Percentiles rank a stretch among this genome's conserved stretches.
Conservation (phyloP, 2,113 vertebrate genomes). For the Centrocercus urophasianus region DNA sequence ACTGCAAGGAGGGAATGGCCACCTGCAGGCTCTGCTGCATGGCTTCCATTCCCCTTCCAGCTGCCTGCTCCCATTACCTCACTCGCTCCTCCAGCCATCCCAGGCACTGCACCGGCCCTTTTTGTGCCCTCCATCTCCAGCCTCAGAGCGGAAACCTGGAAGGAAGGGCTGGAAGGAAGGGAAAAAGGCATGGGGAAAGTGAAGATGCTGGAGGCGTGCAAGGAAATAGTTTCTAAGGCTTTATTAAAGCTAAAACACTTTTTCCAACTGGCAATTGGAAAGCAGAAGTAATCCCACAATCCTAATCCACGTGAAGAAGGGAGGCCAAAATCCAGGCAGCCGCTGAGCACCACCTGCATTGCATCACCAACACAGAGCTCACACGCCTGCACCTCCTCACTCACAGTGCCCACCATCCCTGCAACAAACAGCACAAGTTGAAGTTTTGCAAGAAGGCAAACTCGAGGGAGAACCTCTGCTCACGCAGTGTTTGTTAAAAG, state of each 20-base stretch:
- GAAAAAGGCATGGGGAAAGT: background rate
- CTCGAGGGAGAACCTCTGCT: background rate
- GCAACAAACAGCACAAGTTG: background rate
- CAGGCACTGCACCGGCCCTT: background rate
- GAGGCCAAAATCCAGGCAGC: background rate
- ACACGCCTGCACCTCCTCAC: background rate
- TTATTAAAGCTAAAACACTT: background rate
- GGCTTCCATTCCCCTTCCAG: background rate
- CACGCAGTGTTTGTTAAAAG: background rate
- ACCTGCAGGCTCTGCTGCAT: background rate
- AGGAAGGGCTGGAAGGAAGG: constrained; percentile 4
- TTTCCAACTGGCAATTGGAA: background rate
- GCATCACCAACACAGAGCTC: background rate
- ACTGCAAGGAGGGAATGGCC: background rate
- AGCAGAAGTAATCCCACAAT: background rate
- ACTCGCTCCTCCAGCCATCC: background rate
- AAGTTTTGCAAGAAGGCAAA: background rate
- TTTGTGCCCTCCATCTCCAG: background rate
- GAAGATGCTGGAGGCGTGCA: background rate
- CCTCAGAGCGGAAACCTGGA: constrained; percentile 39
- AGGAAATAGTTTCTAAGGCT: constrained; percentile 7
- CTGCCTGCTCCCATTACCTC: background rate
- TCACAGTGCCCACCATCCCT: background rate
- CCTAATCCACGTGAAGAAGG: background rate
- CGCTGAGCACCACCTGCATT: background rate